These are phyloP conservation scores for Collichthys lucidus DNA, from an alignment of 2,113 vertebrate genomes.

Conservation along the genomic window DNA sequence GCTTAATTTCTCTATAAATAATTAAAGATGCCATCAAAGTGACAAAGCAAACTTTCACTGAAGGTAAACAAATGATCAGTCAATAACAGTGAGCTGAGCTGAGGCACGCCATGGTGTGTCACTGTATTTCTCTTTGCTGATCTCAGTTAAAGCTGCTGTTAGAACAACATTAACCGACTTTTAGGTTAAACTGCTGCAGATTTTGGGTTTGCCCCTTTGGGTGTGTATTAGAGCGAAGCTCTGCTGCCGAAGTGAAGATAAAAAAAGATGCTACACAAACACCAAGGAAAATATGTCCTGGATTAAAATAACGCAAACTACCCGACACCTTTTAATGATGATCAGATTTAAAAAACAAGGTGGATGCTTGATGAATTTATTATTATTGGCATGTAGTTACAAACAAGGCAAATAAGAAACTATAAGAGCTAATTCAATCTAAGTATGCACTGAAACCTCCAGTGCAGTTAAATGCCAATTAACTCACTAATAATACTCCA, in stretches of 20 bases:
- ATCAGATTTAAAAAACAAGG: neutral
- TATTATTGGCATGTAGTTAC: neutral
- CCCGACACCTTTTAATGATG: neutral
- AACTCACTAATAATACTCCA: conserved; percentile 22
- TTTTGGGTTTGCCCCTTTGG: neutral
- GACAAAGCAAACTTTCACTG: too few relatives aligned
- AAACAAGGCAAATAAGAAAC: neutral
- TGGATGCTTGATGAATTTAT: neutral
- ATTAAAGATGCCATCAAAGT: neutral
- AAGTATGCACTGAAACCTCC: conserved; percentile 12
- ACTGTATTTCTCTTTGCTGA: neutral
- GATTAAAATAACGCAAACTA: conserved; percentile 9
- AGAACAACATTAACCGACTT: neutral
- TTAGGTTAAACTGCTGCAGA: conserved; percentile 1
- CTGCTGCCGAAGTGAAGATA: neutral
- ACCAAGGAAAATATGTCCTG: neutral
- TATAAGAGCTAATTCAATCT: conserved; percentile 30
- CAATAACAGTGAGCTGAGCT: neutral
- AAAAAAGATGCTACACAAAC: neutral
- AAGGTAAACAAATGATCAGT: neutral
- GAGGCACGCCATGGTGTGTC: too few relatives aligned
- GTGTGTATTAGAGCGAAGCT: neutral
- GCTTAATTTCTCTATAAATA: too few relatives aligned
- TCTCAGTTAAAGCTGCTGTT: neutral
- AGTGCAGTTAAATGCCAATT: conserved; percentile 32